Percentiles rank a stretch among this genome's conserved stretches.
Conservation (phyloP, 2,113 vertebrate genomes). For the Podarcis muralis region DNA sequence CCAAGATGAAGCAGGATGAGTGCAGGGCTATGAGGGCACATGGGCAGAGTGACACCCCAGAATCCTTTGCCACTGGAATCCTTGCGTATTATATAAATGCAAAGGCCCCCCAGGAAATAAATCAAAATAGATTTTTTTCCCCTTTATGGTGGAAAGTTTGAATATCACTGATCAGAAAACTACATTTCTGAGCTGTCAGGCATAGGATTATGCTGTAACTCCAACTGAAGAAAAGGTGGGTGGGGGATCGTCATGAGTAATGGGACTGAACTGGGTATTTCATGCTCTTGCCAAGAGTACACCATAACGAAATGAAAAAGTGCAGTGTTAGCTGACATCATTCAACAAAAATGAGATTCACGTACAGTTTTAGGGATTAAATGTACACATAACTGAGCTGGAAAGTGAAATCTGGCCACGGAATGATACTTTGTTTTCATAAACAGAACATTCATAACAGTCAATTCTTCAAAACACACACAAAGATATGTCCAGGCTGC, state of each 20-base stretch:
- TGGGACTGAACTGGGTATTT: constrained; percentile 30
- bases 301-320: constrained; percentile 48
- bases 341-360: constrained; percentile 65
- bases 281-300: constrained; percentile 56
- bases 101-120: neutral
- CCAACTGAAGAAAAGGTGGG: constrained; percentile 19
- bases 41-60: neutral
- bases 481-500: neutral
- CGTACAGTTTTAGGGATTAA: constrained; percentile 66
- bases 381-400: constrained; percentile 57
- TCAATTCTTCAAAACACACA: constrained; percentile 56
- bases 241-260: constrained; percentile 8
- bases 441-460: constrained; percentile 59
- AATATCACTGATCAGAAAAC: neutral
- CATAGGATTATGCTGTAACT: neutral
- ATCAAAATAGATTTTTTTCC: neutral
- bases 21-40: neutral
- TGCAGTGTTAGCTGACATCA: constrained; percentile 59
- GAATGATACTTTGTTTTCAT: constrained; percentile 56
- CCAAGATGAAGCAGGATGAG: too few species aligned
- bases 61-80: neutral
- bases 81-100: neutral
- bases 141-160: neutral
- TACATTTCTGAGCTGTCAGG: neutral
- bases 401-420: constrained; percentile 54